Evolutionary conservation across 1,140 invertebrate species (phyloP), one percentile per base, ranked within the genome.

Genomic region (Penaeus indicus): DNA sequence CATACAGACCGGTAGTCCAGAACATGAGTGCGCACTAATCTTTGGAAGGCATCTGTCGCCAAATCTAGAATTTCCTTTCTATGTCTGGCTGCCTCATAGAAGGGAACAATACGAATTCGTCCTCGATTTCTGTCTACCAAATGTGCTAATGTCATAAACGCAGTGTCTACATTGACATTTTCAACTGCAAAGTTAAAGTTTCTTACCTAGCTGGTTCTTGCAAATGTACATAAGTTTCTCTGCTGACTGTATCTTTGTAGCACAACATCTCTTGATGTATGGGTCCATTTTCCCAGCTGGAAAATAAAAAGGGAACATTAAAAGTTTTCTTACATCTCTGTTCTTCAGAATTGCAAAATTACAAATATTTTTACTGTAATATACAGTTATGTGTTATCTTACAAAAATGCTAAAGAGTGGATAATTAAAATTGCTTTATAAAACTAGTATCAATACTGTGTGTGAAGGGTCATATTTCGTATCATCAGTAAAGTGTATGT

Each of bases 161-260:
- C 97, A 89, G 97, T 93, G 92, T 99, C 98, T 25, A 99, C 96
- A 93, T 99, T 99, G 78, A 99, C 97, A 93, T 98, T 99, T 92
- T 99, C 97, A 22, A 78, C 64, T 88, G 69, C 27, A 85, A 90
- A 47, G 86, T 61, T 78, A 27, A 79, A 84, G 27, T 25, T 84
- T 91, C 93, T 92, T 96, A 93, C 97, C 98, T 92, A 99, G 94
- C 92, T 99, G 98, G 94, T 99, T 98, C 94, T 99, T 99, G 94
- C 98, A 99, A 92, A 99, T 98, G 92, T 99, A 99, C 97, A 99
- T 99, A 22, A 99, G 94, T 92, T 99, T 99, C 93, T 99, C 98
- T 0, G 98, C 97, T 0, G 97, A 99, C 89, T 96, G 96, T 16
- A 99, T 95, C 92, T 98, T 98, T 1, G 97, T 97, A n/a, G 96